These are phyloP conservation scores for Myiozetetes cayanensis DNA, from an alignment of 2,113 vertebrate genomes.

Conservation along the genomic window DNA sequence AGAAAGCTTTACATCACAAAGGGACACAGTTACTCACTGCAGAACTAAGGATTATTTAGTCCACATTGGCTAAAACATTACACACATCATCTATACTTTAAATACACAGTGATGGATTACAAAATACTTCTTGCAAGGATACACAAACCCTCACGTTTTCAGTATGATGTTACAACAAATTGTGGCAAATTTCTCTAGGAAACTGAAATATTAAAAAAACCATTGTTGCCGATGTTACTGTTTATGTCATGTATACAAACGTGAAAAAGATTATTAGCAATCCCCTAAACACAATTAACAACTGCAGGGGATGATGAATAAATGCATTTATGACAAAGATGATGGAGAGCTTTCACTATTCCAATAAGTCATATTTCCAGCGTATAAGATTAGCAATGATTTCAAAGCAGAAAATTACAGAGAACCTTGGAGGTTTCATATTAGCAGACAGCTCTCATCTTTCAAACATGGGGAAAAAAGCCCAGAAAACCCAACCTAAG, in stretches of 20 bases:
- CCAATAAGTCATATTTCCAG: conserved; percentile 52
- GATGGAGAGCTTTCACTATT: conserved; percentile 67
- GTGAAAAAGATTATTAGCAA: conserved; percentile 51
- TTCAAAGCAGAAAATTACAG: conserved; percentile 59
- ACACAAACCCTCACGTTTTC: background rate
- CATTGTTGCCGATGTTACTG: background rate
- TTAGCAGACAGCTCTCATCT: conserved; percentile 58
- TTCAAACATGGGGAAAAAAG: conserved; percentile 5
- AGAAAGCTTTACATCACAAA: conserved; percentile 79
- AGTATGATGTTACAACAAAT: background rate
- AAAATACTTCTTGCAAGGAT: background rate
- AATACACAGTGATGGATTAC: background rate
- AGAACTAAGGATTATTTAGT: background rate
- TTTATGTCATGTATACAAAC: conserved; percentile 51
- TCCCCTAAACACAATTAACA: conserved; percentile 66
- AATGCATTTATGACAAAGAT: conserved; percentile 67
- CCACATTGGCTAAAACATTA: background rate
- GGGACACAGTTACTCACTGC: background rate
- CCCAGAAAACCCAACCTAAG: background rate
- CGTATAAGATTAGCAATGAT: conserved; percentile 61
- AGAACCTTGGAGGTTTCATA: conserved; percentile 46
- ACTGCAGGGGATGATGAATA: conserved; percentile 66
- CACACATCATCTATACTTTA: background rate
- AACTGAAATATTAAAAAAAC: background rate
- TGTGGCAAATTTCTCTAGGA: background rate